These are phyloP conservation scores for Microplitis manilae DNA, from an alignment of 2,888 invertebrate species.

Conservation along the genomic window DNA sequence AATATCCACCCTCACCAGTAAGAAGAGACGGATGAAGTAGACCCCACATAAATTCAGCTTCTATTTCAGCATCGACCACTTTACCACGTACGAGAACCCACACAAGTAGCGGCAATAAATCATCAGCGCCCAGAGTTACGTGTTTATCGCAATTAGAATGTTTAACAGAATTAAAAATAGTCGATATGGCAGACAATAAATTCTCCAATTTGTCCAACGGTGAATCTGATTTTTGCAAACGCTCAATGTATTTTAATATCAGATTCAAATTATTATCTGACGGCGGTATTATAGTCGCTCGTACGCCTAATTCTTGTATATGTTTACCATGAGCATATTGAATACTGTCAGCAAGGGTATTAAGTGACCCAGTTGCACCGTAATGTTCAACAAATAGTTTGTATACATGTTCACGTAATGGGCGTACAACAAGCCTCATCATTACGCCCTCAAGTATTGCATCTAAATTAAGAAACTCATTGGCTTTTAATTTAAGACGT, in stretches of 20 bases:
- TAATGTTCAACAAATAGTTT: conserved; percentile 91
- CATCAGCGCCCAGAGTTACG: conserved; percentile 84
- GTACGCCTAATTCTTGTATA: conserved; percentile 80
- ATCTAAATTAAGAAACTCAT: conserved; percentile 95
- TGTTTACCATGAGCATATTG: conserved; percentile 80
- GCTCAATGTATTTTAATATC: conserved; percentile 84
- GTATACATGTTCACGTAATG: conserved; percentile 88
- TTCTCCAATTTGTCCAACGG: conserved; percentile 95
- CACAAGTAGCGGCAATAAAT: conserved; percentile 91
- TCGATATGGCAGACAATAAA: conserved; percentile 89
- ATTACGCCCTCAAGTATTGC: conserved; percentile 95
- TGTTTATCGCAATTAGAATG: conserved; percentile 76
- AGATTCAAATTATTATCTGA: conserved; percentile 82
- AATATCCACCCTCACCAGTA: conserved; percentile 95
- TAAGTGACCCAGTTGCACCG: conserved; percentile 81
- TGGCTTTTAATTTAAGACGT: conserved; percentile 85
- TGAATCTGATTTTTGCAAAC: conserved; percentile 92
- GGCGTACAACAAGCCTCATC: conserved; percentile 91
- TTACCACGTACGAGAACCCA: conserved; percentile 93
- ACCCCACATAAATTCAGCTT: conserved; percentile 97
- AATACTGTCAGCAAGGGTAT: conserved; percentile 81
- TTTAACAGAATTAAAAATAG: conserved; percentile 88
- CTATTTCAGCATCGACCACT: conserved; percentile 93
- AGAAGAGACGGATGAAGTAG: conserved; percentile 91
- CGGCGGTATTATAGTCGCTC: conserved; percentile 84